Evolutionary conservation across 2,113 vertebrate genomes (phyloP).

Genomic region (Bujurquina vittata): DNA sequence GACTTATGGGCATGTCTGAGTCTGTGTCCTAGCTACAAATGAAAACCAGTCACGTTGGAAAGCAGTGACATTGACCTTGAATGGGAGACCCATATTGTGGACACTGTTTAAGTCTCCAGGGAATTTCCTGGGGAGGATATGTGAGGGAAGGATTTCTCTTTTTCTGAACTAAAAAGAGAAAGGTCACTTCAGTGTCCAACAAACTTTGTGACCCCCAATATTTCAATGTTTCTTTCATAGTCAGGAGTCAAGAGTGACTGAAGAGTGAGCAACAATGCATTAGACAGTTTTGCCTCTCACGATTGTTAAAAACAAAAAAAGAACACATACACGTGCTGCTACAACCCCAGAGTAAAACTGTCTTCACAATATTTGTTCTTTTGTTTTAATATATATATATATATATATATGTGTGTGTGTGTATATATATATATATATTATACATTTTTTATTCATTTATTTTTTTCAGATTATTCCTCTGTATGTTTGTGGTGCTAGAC

Average conservation of each 20-base stretch:
- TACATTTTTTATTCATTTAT: too few relatives aligned
- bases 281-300: background rate
- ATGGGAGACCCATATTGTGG: background rate
- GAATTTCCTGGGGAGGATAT: background rate
- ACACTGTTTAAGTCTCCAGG: background rate
- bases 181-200: background rate
- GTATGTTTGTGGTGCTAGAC: background rate
- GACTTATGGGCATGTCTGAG: background rate
- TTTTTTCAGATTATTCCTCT: too few relatives aligned
- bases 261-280: background rate
- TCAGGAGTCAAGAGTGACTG: slow-evolving; percentile 7
- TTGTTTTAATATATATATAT: too few relatives aligned
- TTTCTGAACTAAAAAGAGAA: slow-evolving; percentile 18
- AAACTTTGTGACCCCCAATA: slow-evolving; percentile 28
- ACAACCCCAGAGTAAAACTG: too few relatives aligned
- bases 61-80: slow-evolving; percentile 25
- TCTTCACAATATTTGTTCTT: too few relatives aligned
- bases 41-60: background rate
- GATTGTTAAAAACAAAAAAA: background rate
- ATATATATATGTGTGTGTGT: too few relatives aligned
- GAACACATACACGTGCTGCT: too few relatives aligned
- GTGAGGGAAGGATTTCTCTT: slow-evolving; percentile 16
- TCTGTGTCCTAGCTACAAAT: background rate
- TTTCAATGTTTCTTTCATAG: background rate
- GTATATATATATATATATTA: too few relatives aligned